Evolutionary conservation across 2,888 invertebrate genomes (phyloP), one percentile per base, ranked within the genome.

Genomic region (Stramonita haemastoma): DNA sequence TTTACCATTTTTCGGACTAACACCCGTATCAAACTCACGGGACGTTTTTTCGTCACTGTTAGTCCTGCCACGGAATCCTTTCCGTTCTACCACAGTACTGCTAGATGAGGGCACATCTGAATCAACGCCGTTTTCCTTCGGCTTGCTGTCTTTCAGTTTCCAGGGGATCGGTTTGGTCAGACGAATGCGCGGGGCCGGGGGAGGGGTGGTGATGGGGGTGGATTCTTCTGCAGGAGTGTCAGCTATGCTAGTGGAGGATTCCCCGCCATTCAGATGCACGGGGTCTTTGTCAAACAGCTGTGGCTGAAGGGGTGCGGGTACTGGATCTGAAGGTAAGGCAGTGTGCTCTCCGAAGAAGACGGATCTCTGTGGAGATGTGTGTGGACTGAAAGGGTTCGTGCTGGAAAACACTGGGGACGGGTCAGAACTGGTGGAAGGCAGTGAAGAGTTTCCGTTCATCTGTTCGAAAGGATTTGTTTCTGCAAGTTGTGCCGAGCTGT

Each of bases 291-390:
- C 29, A 15, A n/a, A 57, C 57, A 29, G 13, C 19, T 29, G 8
- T 60, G 56, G 19, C n/a, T 57, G 57, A 17, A 60, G 57, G 15
- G 57, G 29, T 17, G 11, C 6, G 5, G n/a, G 8, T 15, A 57
- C 57, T 11, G n/a, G 17, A 6, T 32, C 60, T 46, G 81, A 34
- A 34, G 22, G 83, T 36, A 26, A 32, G 11, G 26, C 13, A 6
- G 22, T 26, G 22, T 29, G 17, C 32, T 79, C 77, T 15, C 34
- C 34, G 32, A 32, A 79, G 19, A 79, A 32, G 0, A 60, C 22
- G 22, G 87, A n/a, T 29, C 87, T 73, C 77, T 77, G 57, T 1
- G 88, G 88, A 46, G 73, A 73, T 29, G 87, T 17, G 22, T n/a
- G n/a, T 11, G 85, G 46, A 26, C 34, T 60, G 46, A 87, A 57